Conservation (phyloP, 2,888 invertebrate genomes). For the Ennomos quercinarius region DNA sequence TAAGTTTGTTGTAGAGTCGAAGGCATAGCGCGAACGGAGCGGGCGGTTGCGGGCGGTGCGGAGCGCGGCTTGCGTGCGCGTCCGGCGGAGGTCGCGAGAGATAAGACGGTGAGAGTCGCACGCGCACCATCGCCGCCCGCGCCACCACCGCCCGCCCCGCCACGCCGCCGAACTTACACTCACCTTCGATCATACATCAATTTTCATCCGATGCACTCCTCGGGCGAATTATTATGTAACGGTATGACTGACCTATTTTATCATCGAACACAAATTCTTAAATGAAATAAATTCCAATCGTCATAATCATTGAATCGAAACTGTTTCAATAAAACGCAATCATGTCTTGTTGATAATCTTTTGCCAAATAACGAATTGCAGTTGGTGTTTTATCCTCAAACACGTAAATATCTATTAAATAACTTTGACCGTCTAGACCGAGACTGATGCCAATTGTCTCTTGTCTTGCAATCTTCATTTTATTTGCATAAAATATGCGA, state of each 20-base stretch:
- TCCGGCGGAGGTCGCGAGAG: conserved; percentile 84
- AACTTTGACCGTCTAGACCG: conserved; percentile 54
- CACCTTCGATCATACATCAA: conserved; percentile 74
- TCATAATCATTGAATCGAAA: conserved; percentile 16
- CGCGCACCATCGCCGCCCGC: conserved; percentile 63
- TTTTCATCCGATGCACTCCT: conserved; percentile 76
- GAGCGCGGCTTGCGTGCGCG: conserved; percentile 78
- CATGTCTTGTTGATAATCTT: neutral
- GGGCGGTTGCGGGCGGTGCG: conserved; percentile 60
- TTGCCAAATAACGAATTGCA: neutral
- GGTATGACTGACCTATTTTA: conserved; percentile 73
- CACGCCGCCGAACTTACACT: conserved; percentile 57
- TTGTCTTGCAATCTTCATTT: conserved; percentile 68
- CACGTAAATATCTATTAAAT: conserved; percentile 33
- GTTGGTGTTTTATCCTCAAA: conserved; percentile 8
- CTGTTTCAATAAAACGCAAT: conserved; percentile 7
- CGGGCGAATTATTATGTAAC: conserved; percentile 78
- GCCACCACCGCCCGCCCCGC: conserved; percentile 64
- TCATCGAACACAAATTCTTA: conserved; percentile 39
- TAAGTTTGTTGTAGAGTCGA: conserved; percentile 65
- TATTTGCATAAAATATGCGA: conserved; percentile 77
- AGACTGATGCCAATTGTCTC: conserved; percentile 58
- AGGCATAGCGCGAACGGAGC: conserved; percentile 74
- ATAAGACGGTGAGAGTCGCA: conserved; percentile 84
- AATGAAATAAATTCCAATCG: conserved; percentile 10